Percentiles rank a stretch among this genome's conserved stretches.
Evolutionary conservation across 2,113 vertebrate species (phyloP).

Genomic region (Recurvirostra avosetta): DNA sequence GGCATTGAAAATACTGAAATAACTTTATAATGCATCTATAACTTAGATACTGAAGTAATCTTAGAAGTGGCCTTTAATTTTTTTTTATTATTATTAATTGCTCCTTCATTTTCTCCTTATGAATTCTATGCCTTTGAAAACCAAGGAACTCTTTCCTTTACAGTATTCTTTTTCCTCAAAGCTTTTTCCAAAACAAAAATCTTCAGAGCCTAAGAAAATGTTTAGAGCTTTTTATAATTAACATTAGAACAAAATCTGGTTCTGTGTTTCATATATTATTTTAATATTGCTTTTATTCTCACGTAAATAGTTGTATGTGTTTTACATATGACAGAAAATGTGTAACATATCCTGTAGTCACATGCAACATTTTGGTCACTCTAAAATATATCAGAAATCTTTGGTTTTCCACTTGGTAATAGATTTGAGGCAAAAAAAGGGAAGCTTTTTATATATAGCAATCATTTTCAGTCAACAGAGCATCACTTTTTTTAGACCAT

Average conservation of each 20-base stretch:
- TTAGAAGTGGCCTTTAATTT: background rate
- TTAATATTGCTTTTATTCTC: background rate
- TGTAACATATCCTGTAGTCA: background rate
- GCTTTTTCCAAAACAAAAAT: background rate
- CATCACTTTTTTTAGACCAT: background rate
- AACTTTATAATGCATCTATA: background rate
- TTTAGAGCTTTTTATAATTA: background rate
- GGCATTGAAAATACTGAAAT: background rate
- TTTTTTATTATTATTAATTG: background rate
- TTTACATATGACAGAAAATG: background rate
- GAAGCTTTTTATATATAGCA: background rate
- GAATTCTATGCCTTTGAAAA: background rate
- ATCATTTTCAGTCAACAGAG: background rate
- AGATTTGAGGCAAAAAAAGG: background rate
- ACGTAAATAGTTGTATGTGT: background rate
- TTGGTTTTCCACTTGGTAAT: background rate
- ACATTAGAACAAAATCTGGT: background rate
- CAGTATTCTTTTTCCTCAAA: background rate
- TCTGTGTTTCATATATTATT: background rate
- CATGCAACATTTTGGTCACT: background rate
- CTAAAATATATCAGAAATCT: background rate
- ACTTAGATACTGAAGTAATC: background rate
- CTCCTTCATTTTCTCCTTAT: background rate
- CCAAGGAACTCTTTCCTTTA: background rate
- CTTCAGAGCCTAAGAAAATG: background rate